These are phyloP conservation scores for Syrrhaptes paradoxus DNA, from an alignment of 2,113 vertebrate species.

Conservation along the genomic window DNA sequence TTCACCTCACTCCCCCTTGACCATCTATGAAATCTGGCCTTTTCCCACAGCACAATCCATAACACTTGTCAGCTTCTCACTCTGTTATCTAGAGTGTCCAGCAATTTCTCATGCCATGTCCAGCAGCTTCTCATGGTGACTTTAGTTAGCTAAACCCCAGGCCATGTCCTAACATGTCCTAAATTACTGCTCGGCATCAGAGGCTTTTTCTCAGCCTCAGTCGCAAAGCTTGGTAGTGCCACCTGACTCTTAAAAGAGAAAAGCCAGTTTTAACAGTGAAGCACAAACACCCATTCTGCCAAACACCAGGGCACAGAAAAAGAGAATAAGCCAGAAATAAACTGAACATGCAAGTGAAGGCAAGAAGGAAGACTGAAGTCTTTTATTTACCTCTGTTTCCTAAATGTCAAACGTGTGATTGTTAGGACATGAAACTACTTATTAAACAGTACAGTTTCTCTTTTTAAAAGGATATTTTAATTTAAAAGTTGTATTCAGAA, in stretches of 20 bases:
- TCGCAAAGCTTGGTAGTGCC: neutral
- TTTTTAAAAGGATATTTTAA: neutral
- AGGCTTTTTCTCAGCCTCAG: neutral
- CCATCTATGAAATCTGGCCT: neutral
- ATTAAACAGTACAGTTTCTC: neutral
- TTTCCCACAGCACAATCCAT: neutral
- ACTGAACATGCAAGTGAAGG: neutral
- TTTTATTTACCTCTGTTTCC: neutral
- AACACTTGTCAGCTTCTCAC: neutral
- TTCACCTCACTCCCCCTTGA: neutral
- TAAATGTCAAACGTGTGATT: neutral
- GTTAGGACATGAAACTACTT: neutral
- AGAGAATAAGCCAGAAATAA: neutral
- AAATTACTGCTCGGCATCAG: neutral
- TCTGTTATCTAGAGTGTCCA: neutral
- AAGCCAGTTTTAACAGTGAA: neutral
- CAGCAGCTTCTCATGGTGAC: neutral
- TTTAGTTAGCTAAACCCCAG: neutral
- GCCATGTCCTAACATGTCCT: neutral
- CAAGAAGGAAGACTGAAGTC: neutral
- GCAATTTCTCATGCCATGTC: neutral
- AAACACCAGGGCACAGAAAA: neutral
- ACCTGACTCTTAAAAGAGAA: neutral
- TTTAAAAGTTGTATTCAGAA: neutral
- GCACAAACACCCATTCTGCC: neutral